Evolutionary conservation across 2,888 invertebrate genomes (phyloP), one percentile per base, ranked within the genome.

Genomic region (Drosophila nigricruria): DNA sequence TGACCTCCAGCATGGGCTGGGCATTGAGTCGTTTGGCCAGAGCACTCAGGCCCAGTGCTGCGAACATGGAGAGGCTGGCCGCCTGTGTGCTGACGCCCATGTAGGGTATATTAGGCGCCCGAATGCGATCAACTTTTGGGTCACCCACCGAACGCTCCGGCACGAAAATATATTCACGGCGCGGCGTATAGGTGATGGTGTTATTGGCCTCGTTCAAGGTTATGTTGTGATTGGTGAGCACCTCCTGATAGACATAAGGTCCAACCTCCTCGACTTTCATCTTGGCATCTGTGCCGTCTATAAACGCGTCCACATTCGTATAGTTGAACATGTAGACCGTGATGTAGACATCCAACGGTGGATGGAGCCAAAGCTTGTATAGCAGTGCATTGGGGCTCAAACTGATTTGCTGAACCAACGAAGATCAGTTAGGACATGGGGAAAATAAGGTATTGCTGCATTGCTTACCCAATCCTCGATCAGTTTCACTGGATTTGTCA

Each of bases 201-300:
- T 95, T 95, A 73, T 95, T 95, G 50, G 70, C 68, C 8, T 94
- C 94, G 73, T 95, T 93, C 92, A 96, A 94, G 6, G 94, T 94
- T 10, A 95, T 93, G 82, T 97, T 95, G 36, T 93, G 92, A 84
- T 97, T 95, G 54, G 94, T 95, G 57, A 97, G 92, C 50, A 94
- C 89, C 92, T 97, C 97, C 87, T 95, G 95, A 93, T 97, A 98
- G 20, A 96, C 95, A 89, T 96, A 97, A 0, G 97, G 97, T 0
- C 97, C 97, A 23, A 97, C 92, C 93, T 97, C 96, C 56, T 95
- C 90, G 4, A 97, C 79, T 77, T 94, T 95, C 47, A 97, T 92
- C 79, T 96, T 96, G 60, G 93, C 91, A 71, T 95, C 95, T 56
- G 93, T 91, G 0, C 96, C 96, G 0, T 93, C 92, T 36, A 95